Conservation (phyloP, 2,797 vertebrate species). For the Vultur gryphus region DNA sequence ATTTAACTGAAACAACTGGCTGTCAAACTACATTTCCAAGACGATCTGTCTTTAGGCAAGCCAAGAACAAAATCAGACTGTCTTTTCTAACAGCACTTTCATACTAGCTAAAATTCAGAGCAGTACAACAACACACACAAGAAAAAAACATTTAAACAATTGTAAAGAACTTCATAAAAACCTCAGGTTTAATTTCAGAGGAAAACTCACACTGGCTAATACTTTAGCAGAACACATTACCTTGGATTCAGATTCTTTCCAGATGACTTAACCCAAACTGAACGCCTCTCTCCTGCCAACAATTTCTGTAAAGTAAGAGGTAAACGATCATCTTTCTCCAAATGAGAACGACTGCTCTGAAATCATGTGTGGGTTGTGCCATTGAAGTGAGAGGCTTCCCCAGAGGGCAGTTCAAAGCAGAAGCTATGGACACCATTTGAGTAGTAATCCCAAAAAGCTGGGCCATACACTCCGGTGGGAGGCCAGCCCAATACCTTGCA, state of each 20-base stretch:
- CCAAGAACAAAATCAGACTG: not conserved
- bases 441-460: accelerated
- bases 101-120: not conserved
- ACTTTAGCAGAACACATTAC: not conserved
- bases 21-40: not conserved
- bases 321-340: not conserved
- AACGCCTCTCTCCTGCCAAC: not conserved
- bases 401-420: not conserved
- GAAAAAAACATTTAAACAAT: not conserved
- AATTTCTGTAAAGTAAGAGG: not conserved
- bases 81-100: not conserved
- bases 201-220: not conserved
- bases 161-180: not conserved
- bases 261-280: not conserved
- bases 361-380: not conserved
- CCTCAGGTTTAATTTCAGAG: not conserved
- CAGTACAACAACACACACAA: not conserved
- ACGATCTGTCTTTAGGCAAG: not conserved
- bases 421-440: not conserved
- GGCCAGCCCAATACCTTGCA: not conserved
- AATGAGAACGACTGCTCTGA: not conserved
- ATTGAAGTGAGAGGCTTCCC: not conserved
- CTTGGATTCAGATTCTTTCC: not conserved
- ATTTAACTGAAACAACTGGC: not conserved
- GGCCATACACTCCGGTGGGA: not conserved